Percentiles rank a stretch among this genome's conserved stretches.
Evolutionary conservation across 2,113 vertebrate genomes (phyloP).

Genomic region (Hiodon tergisus): DNA sequence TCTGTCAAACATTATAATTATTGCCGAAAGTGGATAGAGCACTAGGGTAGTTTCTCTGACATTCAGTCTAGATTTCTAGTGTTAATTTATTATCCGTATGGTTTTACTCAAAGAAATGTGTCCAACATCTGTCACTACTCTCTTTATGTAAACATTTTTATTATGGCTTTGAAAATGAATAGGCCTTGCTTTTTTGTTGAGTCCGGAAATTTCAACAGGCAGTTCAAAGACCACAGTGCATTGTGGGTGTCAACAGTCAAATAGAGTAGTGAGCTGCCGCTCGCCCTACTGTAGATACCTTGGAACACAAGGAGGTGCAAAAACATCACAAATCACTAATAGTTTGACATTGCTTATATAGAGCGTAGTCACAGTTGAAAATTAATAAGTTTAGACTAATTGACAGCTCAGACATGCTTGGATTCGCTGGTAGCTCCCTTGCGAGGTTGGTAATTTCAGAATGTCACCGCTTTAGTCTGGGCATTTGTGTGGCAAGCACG

Average conservation of each 20-base stretch:
- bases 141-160: too few relatives aligned
- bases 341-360: neutral
- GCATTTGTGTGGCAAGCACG: constrained; percentile 11
- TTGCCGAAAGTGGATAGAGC: neutral
- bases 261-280: too few relatives aligned
- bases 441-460: constrained; percentile 7
- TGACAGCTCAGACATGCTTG: neutral
- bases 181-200: too few relatives aligned
- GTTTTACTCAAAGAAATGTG: neutral
- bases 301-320: neutral
- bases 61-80: neutral
- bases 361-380: neutral
- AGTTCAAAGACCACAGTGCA: too few relatives aligned
- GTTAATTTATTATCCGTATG: neutral
- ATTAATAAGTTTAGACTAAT: neutral
- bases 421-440: neutral
- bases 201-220: too few relatives aligned
- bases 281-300: neutral
- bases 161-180: too few relatives aligned
- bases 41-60: neutral
- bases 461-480: neutral
- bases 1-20: neutral
- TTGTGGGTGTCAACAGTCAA: too few relatives aligned
- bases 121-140: neutral
- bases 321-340: neutral